Conservation (phyloP, 1,140 invertebrate species). For the Chymomyza costata region DNA sequence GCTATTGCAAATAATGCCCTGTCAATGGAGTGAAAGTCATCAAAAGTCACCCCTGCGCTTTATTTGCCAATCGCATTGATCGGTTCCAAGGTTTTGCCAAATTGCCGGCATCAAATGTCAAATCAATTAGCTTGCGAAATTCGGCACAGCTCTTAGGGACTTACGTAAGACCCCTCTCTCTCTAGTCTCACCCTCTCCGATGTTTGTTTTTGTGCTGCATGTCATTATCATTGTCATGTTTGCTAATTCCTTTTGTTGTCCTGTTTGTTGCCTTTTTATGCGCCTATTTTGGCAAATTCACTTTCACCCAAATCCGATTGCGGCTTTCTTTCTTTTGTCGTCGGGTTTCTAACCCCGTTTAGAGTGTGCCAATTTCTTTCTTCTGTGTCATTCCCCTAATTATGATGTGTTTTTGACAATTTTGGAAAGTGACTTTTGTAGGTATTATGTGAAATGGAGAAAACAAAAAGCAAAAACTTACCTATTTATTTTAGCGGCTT, state of each 20-base stretch:
- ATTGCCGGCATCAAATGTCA: conserved; percentile 66
- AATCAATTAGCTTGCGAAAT: conserved; percentile 64
- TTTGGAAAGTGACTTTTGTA: conserved; percentile 20
- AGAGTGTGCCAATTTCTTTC: conserved; percentile 39
- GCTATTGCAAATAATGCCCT: not conserved
- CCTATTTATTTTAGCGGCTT: no score
- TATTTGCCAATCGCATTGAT: conserved; percentile 58
- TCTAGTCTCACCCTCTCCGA: conserved; percentile 11
- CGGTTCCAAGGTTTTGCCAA: conserved; percentile 40
- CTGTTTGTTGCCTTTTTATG: conserved; percentile 19
- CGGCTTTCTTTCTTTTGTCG: conserved; percentile 23
- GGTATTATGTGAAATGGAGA: no score
- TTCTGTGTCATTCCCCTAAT: conserved; percentile 43
- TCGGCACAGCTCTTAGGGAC: conserved; percentile 35
- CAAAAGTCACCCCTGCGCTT: conserved; percentile 29
- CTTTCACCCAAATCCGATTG: conserved; percentile 32
- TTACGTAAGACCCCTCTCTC: conserved; percentile 6
- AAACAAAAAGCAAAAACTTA: no score
- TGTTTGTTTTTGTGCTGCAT: conserved; percentile 26
- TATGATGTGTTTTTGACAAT: conserved; percentile 61
- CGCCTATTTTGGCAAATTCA: conserved; percentile 55
- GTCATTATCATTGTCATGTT: conserved; percentile 65
- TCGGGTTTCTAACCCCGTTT: no score
- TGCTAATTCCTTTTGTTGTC: conserved; percentile 66
- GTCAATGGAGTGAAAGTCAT: not conserved